phyloP scores from a whole-genome alignment of 1,140 invertebrate species.

The Glomeris maerens region DNA sequence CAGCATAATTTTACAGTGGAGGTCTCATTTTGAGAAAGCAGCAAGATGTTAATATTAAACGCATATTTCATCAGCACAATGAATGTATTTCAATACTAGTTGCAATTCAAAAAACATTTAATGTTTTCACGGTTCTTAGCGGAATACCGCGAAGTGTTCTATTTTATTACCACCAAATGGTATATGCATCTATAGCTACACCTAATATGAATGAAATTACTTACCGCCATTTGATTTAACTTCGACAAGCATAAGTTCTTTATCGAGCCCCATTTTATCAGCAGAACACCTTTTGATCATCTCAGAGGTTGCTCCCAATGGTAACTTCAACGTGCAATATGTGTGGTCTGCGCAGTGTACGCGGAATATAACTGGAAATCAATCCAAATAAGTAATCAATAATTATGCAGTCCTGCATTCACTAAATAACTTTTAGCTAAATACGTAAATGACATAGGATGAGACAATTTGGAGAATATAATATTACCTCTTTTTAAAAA shows the following conservation, averaged over 20 bases:
- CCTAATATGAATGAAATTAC: neutral
- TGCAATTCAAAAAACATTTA: neutral
- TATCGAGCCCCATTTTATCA: slow-evolving; percentile 57
- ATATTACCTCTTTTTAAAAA: too few relatives aligned
- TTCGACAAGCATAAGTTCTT: slow-evolving; percentile 61
- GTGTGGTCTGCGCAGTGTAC: slow-evolving; percentile 76
- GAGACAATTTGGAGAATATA: too few relatives aligned
- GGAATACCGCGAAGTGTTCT: neutral
- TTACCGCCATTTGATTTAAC: slow-evolving; percentile 54
- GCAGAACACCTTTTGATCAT: slow-evolving; percentile 55
- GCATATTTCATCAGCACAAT: slow-evolving; percentile 1
- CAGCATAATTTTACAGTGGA: too few relatives aligned
- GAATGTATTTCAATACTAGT: neutral
- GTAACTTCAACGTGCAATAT: slow-evolving; percentile 60
- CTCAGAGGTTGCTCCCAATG: slow-evolving; percentile 54
- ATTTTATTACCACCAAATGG: too few relatives aligned
- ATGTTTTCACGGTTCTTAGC: neutral
- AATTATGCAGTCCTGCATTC: too few relatives aligned
- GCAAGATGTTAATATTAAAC: too few relatives aligned
- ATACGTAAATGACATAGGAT: too few relatives aligned
- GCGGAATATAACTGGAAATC: slow-evolving; percentile 54
- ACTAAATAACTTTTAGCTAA: too few relatives aligned
- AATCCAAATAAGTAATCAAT: too few relatives aligned
- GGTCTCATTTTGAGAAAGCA: too few relatives aligned
- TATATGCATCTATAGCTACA: neutral